Evolutionary conservation across 92 coral and sea anemone genomes (phyloP).

Genomic region (Porites divaricata): DNA sequence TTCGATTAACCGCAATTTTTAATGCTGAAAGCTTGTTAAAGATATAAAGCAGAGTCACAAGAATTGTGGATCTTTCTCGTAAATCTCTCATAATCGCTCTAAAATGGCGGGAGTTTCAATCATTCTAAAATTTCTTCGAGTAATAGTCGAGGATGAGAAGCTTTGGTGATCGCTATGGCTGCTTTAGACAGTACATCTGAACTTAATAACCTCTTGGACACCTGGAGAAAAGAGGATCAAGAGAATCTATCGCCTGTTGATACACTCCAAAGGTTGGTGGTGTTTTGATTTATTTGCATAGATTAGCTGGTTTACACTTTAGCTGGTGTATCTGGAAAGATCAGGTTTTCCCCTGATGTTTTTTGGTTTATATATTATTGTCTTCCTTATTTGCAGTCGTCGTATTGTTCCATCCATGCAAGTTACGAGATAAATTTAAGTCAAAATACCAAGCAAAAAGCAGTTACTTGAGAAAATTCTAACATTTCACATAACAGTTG

Average conservation of each 20-base stretch:
- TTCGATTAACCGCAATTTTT: not conserved
- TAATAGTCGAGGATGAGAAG: not conserved
- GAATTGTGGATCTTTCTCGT: not conserved
- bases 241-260: conserved; percentile 73
- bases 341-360: no score
- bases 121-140: not conserved
- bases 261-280: conserved; percentile 74
- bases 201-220: conserved; percentile 73
- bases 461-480: no score
- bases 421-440: no score
- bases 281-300: no score
- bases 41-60: not conserved
- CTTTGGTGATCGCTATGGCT: conserved; percentile 60
- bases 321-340: no score
- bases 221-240: conserved; percentile 90
- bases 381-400: no score
- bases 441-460: no score
- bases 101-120: conserved; percentile 47
- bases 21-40: not conserved
- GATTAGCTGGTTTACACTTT: no score
- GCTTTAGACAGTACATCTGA: conserved; percentile 83
- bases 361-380: no score
- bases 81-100: not conserved
- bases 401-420: no score
- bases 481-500: no score